Base-by-base conservation (phyloP, 2,113 vertebrate species). In the Himantopus leucocephalus region DNA sequence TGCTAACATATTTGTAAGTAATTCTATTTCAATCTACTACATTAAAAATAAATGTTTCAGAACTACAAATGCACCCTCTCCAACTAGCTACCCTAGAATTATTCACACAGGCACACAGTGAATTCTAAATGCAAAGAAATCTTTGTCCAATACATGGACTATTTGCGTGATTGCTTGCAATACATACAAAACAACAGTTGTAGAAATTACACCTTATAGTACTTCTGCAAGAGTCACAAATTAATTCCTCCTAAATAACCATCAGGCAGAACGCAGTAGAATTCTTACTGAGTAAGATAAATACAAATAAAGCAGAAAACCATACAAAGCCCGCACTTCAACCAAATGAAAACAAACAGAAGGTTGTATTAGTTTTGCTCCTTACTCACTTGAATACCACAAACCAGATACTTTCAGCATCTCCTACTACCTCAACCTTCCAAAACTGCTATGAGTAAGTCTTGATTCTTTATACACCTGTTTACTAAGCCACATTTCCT, bases 251-350 rank as follows among this genome's bases (percentile, higher is more conserved):
- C 60, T 67, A 62, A 30, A 39, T 29, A 74, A 66, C 34, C 50
- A 58, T 14, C 47, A 41, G 19, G 5, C 15, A 73, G 41, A 67
- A 67, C 3, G 2, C 21, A 30, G 29, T 12, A 45, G 34, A 77
- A 27, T 34, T 26, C 53, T 47, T 30, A 30, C 21, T 63, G 30
- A 39, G 83, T 47, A 14, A 53, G 27, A 9, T 26, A 14, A 53
- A 27, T 20, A 81, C 63, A 82, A 94, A 89, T 87, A 89, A 94
- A 96, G 74, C 60, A 88, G 67, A 86, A 91, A 95, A 83, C 70
- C 48, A 95, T 37, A 37, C 24, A 80, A 85, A 87, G 64, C 5
- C 45, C 85, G 17, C 62, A 63, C 41, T 47, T 72, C 8, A 80
- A 52, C 59, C 55, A 80, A 87, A 85, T 60, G 58, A 86, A 92